Evolutionary conservation across 2,113 vertebrate genomes (phyloP), one percentile per base, ranked within the genome.

Genomic region (Eulemur rufifrons): DNA sequence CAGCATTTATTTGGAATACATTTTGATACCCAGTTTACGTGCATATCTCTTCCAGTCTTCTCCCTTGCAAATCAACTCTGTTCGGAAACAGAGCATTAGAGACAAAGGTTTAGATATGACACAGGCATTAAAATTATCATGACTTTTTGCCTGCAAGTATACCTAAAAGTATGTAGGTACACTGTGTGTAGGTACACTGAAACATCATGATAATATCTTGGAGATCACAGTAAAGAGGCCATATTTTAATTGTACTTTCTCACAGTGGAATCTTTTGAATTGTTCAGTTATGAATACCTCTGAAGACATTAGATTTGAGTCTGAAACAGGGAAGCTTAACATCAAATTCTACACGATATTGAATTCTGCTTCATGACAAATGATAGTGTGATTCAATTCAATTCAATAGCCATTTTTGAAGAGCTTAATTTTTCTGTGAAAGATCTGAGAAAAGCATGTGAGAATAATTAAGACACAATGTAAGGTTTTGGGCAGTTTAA

Each of bases 361-460:
- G 27, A 96, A 92, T 90, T 95, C 11, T 69, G 13, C 54, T 95
- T 92, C 20, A 69, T 76, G 18, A 52, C 23, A 89, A 37, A 66
- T 61, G 11, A 64, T 54, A 92, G 18, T 87, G 3, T 94, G n/a
- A 83, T 61, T 95, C n/a, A 54, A 29, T 90, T 91, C n/a, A 50
- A 23, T 71, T 92, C 34, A 74, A 7, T 96, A 88, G 88, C 66
- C 32, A 52, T 88, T 94, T 91, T 54, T 61, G 32, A 66, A 94
- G 34, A 39, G 23, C 5, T 81, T 69, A 73, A n/a, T 74, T 81
- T 74, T 95, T 63, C 27, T 86, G 3, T 92, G 71, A 69, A 87
- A 83, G 9, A 45, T 68, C 50, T 94, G 29, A 81, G 39, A 32
- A 81, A 69, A 78, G 11, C 14, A 76, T 56, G 32, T 89, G 61